phyloP scores from a whole-genome alignment of 2,113 vertebrate species.

The Anoplopoma fimbria region DNA sequence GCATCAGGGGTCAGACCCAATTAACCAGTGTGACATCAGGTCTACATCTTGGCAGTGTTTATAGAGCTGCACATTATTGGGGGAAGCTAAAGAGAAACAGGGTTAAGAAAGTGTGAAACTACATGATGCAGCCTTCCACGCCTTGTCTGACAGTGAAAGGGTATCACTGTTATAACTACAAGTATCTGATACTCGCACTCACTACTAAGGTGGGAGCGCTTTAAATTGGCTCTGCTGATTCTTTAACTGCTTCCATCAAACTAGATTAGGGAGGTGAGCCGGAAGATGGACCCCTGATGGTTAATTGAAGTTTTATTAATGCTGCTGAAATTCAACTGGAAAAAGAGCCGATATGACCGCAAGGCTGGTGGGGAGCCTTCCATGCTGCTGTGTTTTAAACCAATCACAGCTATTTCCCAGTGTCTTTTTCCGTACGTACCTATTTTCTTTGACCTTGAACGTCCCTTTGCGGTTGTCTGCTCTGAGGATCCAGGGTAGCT shows the following conservation, averaged over 20 bases:
- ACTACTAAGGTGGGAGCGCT: conserved; percentile 43
- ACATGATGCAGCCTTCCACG: conserved; percentile 23
- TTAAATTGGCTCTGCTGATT: conserved; percentile 72
- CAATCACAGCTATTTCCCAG: conserved; percentile 82
- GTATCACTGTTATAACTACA: conserved; percentile 38
- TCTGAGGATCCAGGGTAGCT: conserved; percentile 68
- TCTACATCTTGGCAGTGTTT: conserved; percentile 62
- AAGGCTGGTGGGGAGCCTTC: conserved; percentile 71
- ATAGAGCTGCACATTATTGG: conserved; percentile 57
- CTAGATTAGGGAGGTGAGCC: conserved; percentile 75
- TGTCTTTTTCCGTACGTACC: conserved; percentile 77
- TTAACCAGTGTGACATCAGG: conserved; percentile 75
- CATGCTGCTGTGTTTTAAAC: conserved; percentile 79
- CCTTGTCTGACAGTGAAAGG: conserved; percentile 43
- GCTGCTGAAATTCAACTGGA: conserved; percentile 76
- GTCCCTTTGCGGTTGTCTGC: conserved; percentile 78
- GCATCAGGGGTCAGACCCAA: conserved; percentile 77
- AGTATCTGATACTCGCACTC: conserved; percentile 36
- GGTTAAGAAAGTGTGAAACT: conserved; percentile 34
- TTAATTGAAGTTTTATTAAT: conserved; percentile 85
- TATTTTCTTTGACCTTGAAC: conserved; percentile 84
- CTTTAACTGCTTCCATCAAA: conserved; percentile 73
- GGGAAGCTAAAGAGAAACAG: conserved; percentile 49
- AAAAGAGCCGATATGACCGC: conserved; percentile 76
- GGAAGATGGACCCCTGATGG: conserved; percentile 76